Base-by-base conservation (phyloP, 2,888 invertebrate species). In the Dermolepida albohirtum region DNA sequence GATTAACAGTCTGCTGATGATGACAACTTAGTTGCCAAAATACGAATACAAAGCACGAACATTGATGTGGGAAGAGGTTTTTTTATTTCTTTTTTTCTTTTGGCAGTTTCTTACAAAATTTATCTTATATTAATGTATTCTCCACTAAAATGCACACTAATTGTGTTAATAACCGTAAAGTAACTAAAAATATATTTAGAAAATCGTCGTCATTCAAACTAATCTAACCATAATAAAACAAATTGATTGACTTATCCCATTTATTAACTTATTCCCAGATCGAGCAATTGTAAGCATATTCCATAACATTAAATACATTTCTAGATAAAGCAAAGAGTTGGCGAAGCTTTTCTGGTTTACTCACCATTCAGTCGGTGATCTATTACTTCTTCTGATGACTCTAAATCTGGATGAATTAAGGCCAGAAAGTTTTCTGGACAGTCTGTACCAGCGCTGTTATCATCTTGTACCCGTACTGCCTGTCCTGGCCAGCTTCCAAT, bases 401-500 rank as follows among this genome's bases (percentile, higher is more conserved):
- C 64, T 14, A 64, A 29, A 52, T 64, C 64, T 27, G 43, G 41
- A 8, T 14, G 52, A 41, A 64, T 64, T 22, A 43, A 49, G 40
- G 27, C 52, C 39, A 64, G 43, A 40, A 64, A 64, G 8, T 64
- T 51, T 29, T 64, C 52, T 29, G 41, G 51, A 8, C 39, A 5
- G 0, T 39, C 16, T 12, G 5, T 14, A 39, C 5, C 1, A 2
- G 4, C n/a, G 7, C 14, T 11, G 14, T 22, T 14, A 1, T 40
- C 43, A 27, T 64, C 41, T 4, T 12, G 12, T 5, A 51, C 27
- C 8, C 52, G 41, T 7, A 52, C 43, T 4, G 64, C 51, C 43
- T 64, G 64, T 0, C 64, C 64, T 5, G 64, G 64, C 64, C 64
- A 64, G 52, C 17, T n/a, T 14, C 43, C 12, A 5, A 47, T 44